Conservation (phyloP, 2,797 vertebrate species). For the Columba guinea region DNA sequence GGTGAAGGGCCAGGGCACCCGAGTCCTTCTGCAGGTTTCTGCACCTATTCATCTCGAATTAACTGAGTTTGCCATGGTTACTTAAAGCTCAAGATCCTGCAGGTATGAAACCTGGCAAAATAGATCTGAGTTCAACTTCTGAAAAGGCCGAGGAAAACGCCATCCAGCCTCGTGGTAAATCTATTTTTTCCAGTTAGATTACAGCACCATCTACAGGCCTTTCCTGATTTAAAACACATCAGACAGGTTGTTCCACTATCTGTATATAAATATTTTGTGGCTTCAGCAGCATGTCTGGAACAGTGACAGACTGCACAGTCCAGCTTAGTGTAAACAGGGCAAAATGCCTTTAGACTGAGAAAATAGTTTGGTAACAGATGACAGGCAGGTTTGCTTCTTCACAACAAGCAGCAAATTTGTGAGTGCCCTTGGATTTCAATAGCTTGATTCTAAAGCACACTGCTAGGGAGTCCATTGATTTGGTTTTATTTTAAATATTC, state of each 20-base stretch:
- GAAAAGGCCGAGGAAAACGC: not conserved
- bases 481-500: not conserved
- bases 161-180: not conserved
- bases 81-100: not conserved
- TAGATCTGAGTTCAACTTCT: not conserved
- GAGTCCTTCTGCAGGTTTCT: not conserved
- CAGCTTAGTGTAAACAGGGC: not conserved
- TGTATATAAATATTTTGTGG: not conserved
- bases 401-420: not conserved
- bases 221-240: not conserved
- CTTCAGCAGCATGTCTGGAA: not conserved
- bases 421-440: not conserved
- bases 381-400: not conserved
- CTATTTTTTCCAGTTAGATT: slow-evolving; percentile 32
- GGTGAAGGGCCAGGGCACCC: not conserved
- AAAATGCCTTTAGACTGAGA: not conserved
- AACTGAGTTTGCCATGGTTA: not conserved
- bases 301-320: not conserved
- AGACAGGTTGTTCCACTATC: not conserved
- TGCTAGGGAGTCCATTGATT: not conserved
- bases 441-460: not conserved
- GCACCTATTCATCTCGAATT: not conserved
- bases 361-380: not conserved
- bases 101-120: not conserved
- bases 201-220: slow-evolving; percentile 77